Percentiles rank a stretch among this genome's conserved stretches.
These are phyloP conservation scores for Desmophyllum pertusum DNA, from an alignment of 92 coral and sea anemone species.

Conservation along the genomic window DNA sequence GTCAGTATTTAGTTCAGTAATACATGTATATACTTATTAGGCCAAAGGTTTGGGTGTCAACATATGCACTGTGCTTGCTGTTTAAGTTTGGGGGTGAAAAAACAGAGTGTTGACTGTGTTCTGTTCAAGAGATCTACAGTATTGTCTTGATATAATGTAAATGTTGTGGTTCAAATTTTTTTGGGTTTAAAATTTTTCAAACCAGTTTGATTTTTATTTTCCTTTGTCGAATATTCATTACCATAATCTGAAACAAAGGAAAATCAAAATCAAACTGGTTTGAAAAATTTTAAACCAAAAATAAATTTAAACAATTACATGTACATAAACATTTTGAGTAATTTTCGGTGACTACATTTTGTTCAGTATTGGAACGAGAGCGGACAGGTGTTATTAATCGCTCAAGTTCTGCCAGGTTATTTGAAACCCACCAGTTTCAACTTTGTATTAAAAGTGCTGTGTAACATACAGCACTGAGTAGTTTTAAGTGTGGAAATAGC, in stretches of 20 bases:
- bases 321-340: too few species aligned
- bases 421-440: neutral
- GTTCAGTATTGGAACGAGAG: neutral
- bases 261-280: too few species aligned
- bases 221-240: too few species aligned
- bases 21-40: neutral
- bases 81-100: neutral
- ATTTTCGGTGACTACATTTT: neutral
- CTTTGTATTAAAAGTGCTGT: neutral
- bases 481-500: neutral
- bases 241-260: too few species aligned
- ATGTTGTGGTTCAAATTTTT: too few species aligned
- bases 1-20: neutral
- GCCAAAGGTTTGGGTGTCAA: neutral
- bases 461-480: neutral
- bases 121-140: neutral
- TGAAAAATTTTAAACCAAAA: too few species aligned
- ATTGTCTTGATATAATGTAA: neutral
- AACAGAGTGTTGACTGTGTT: neutral
- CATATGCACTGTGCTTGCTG: neutral
- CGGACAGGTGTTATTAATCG: too few species aligned
- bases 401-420: too few species aligned
- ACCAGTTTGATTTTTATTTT: too few species aligned
- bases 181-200: too few species aligned
- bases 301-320: too few species aligned